These are phyloP conservation scores for Caenorhabditis drosophilae DNA, from an alignment of 2,888 invertebrate genomes.

Conservation along the genomic window DNA sequence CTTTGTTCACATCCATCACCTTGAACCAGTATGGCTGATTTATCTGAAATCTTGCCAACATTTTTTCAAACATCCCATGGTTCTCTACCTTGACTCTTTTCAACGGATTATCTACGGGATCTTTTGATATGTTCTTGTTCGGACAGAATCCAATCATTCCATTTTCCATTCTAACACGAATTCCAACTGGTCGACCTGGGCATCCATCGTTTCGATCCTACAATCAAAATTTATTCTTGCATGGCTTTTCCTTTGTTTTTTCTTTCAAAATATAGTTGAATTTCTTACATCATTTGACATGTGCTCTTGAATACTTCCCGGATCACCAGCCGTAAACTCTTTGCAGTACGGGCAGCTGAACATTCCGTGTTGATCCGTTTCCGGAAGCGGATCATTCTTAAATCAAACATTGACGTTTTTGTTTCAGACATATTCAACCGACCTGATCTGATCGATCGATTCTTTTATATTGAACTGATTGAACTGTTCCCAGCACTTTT, in stretches of 20 bases:
- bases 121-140: constrained; percentile 85
- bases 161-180: constrained; percentile 85
- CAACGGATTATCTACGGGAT: constrained; percentile 86
- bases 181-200: constrained; percentile 92
- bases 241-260: no score
- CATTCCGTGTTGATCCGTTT: constrained; percentile 12
- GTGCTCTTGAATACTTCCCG: constrained; percentile 25
- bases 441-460: constrained; percentile 8
- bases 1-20: constrained; percentile 22
- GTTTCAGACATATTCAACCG: no score
- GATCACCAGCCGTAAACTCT: constrained; percentile 3
- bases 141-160: constrained; percentile 88
- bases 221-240: background rate
- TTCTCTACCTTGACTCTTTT: constrained; percentile 83
- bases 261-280: background rate
- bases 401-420: no score
- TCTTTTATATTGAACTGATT: constrained; percentile 33
- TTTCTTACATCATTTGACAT: constrained; percentile 17
- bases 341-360: constrained; percentile 28
- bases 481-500: constrained; percentile 36
- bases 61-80: no score
- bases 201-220: constrained; percentile 75
- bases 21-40: constrained; percentile 34
- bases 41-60: constrained; percentile 84
- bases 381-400: constrained; percentile 16